Evolutionary conservation across 2,797 vertebrate genomes (phyloP), one percentile per base, ranked within the genome.

Genomic region (Falco cherrug): DNA sequence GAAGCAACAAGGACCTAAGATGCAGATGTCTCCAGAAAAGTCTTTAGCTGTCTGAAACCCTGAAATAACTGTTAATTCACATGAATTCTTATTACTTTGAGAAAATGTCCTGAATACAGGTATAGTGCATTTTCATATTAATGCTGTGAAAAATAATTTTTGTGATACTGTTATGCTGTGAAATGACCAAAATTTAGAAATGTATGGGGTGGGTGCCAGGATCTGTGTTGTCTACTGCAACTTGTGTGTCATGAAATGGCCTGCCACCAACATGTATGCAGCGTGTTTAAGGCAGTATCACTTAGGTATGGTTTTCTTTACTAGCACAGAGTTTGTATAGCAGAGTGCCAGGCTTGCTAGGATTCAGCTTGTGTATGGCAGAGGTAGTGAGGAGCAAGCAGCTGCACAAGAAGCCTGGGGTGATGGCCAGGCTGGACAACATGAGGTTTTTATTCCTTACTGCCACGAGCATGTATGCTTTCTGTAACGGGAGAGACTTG

Each of bases 311-410:
- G 11, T 29, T 75, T 54, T 69, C 51, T 24, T 24, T 28, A 22
- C 9, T 43, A 18, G 13, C 51, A 16, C 4, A 16, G 51, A 69
- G 28, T 6, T 45, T 16, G 11, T 82, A 28, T n/a, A 75, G 39
- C 18, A 20, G 61, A 18, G 20, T 37, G 12, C 8, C 0, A 2
- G 29, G 39, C 41, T 60, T 15, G 33, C 21, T 0, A 2, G 17
- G 20, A 47, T 67, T 61, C 41, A 56, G 11, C 29, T 12, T 22
- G 9, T 16, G 6, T 31, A 2, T 0, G 1, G 19, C 37, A 51
- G 63, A 56, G 43, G n/a, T 59, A 84, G 48, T 1, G 1, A 41
- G 39, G 41, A 69, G 16, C 0, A 1, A 65, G 37, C 12, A 50
- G 57, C 29, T 61, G 54, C 26, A 13, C 37, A 47, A 39, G 51